These are phyloP conservation scores for Muraenolepis orangiensis DNA, from an alignment of 2,797 vertebrate genomes.

Conservation along the genomic window DNA sequence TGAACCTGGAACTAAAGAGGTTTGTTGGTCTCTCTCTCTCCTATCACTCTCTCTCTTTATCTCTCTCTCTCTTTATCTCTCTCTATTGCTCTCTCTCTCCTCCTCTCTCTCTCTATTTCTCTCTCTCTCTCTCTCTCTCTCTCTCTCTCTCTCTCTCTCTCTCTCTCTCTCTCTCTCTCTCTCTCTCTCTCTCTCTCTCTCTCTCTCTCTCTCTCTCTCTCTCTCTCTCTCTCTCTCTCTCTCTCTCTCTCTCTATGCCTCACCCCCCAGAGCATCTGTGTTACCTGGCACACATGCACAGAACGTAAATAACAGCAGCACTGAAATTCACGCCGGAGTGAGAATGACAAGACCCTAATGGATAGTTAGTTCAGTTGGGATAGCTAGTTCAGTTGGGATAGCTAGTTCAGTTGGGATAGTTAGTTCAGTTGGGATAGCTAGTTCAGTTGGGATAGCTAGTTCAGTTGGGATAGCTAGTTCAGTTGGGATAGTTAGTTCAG, in stretches of 20 bases:
- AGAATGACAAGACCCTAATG: slow-evolving; percentile 65
- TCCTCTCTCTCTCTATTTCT: slow-evolving; percentile 37
- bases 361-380: too few relatives aligned
- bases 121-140: slow-evolving; percentile 64
- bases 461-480: too few relatives aligned
- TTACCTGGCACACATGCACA: slow-evolving; percentile 56
- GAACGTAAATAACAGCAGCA: slow-evolving; percentile 67
- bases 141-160: slow-evolving; percentile 48
- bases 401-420: too few relatives aligned
- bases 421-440: too few relatives aligned
- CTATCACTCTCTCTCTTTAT: slow-evolving; percentile 38
- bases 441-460: slow-evolving; percentile 44
- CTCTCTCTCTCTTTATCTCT: slow-evolving; percentile 57
- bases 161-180: slow-evolving; percentile 51
- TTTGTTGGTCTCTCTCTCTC: slow-evolving; percentile 31
- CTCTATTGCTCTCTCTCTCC: slow-evolving; percentile 57
- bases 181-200: slow-evolving; percentile 55
- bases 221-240: slow-evolving; percentile 41
- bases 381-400: slow-evolving; percentile 57
- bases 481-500: too few relatives aligned
- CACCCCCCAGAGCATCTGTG: slow-evolving; percentile 61
- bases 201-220: slow-evolving; percentile 46
- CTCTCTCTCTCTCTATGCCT: slow-evolving; percentile 55
- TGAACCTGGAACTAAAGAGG: slow-evolving; percentile 63
- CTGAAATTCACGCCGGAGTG: slow-evolving; percentile 52